Conservation (phyloP, 1,140 invertebrate genomes). For the Apis laboriosa region DNA sequence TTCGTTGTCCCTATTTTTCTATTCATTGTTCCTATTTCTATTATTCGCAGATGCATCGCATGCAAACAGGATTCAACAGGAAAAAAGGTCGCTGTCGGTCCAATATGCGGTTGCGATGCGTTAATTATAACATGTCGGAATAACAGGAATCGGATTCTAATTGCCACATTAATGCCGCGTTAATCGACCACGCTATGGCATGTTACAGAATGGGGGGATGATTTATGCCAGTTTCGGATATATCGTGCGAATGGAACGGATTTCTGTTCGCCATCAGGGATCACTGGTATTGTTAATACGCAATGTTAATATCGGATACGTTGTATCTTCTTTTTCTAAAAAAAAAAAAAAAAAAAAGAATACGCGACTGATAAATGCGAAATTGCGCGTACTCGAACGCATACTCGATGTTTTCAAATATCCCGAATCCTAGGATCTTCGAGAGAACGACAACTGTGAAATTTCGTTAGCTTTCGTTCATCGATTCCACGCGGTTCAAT, state of each 20-base stretch:
- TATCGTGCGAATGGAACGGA: neutral
- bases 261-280: neutral
- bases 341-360: too few species aligned
- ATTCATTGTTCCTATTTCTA: neutral
- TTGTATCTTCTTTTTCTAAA: too few species aligned
- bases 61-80: too few species aligned
- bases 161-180: slow-evolving; percentile 39
- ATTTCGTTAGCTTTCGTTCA: too few species aligned
- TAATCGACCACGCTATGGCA: slow-evolving; percentile 23
- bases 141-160: slow-evolving; percentile 34
- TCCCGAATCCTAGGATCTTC: too few species aligned
- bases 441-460: too few species aligned
- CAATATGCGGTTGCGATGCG: neutral
- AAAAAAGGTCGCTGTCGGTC: neutral
- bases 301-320: neutral
- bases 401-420: too few species aligned
- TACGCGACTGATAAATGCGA: too few species aligned
- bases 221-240: slow-evolving; percentile 11
- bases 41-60: neutral
- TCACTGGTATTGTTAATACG: neutral
- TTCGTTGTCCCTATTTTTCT: too few species aligned
- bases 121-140: slow-evolving; percentile 16
- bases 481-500: too few species aligned
- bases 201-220: slow-evolving; percentile 11
- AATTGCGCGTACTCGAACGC: too few species aligned